phyloP scores from a whole-genome alignment of 2,888 invertebrate species.

The Pyrocoelia pectoralis region DNA sequence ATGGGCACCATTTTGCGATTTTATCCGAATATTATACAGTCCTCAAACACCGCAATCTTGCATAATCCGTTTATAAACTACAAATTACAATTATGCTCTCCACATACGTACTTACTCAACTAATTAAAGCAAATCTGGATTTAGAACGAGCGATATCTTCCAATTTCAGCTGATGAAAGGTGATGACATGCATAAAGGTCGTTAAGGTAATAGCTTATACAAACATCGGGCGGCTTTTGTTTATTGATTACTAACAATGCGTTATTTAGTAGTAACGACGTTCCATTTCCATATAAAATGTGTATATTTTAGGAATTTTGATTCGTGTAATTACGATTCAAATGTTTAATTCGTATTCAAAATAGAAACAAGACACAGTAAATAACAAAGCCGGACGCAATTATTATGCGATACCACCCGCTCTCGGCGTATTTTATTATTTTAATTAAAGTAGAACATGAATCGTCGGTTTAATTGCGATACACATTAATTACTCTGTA shows the following conservation, averaged over 20 bases:
- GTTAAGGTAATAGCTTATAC: conserved; percentile 30
- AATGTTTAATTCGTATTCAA: conserved; percentile 7
- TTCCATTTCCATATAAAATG: conserved; percentile 9
- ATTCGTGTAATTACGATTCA: conserved; percentile 6
- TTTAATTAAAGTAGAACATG: not conserved
- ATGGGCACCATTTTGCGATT: conserved; percentile 1
- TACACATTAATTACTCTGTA: not conserved
- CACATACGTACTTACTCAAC: conserved; percentile 26
- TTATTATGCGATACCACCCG: not conserved
- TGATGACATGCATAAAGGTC: conserved; percentile 34
- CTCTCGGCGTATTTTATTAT: conserved; percentile 1
- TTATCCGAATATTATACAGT: conserved; percentile 12
- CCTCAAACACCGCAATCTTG: conserved; percentile 22
- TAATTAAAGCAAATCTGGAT: conserved; percentile 35
- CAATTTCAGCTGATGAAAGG: conserved; percentile 32
- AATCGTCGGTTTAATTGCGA: not conserved
- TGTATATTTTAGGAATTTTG: conserved; percentile 3
- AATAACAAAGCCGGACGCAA: not conserved
- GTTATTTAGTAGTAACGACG: not conserved
- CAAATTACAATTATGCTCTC: conserved; percentile 32
- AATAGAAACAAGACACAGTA: not conserved
- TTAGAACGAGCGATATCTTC: conserved; percentile 34
- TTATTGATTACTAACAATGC: conserved; percentile 33
- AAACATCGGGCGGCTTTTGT: conserved; percentile 20
- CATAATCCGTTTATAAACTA: conserved; percentile 29